These are phyloP conservation scores for Beroe ovata DNA, from an alignment of 37 sponge, comb jelly and placozoan genomes.

Conservation along the genomic window DNA sequence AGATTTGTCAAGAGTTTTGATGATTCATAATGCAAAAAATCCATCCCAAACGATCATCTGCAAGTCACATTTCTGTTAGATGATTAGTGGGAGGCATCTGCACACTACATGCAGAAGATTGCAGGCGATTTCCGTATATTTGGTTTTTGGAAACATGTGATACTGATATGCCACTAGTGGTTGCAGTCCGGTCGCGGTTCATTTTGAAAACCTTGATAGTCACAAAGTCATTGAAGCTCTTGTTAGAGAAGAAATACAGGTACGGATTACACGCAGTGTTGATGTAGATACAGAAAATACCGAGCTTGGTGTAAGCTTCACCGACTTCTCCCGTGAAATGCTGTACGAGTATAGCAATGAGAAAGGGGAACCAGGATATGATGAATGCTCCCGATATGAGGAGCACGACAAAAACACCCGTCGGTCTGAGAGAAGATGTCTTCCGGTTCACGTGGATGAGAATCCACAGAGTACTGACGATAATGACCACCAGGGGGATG, in stretches of 20 bases:
- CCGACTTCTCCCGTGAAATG: neutral
- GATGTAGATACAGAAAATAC: neutral
- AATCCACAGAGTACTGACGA: neutral
- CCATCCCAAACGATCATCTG: too few relatives aligned
- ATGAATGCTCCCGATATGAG: neutral
- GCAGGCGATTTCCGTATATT: too few relatives aligned
- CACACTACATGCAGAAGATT: too few relatives aligned
- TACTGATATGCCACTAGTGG: too few relatives aligned
- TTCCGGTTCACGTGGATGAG: neutral
- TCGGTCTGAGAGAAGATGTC: neutral
- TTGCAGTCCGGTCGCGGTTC: too few relatives aligned
- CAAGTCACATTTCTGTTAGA: too few relatives aligned
- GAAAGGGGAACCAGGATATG: neutral
- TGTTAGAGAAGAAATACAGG: neutral
- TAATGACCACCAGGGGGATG: neutral
- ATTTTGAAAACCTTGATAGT: neutral
- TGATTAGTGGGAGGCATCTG: too few relatives aligned
- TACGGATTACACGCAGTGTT: conserved; percentile 17
- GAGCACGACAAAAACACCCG: neutral
- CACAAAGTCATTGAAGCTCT: conserved; percentile 25
- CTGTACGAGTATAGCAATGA: neutral
- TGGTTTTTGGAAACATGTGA: too few relatives aligned
- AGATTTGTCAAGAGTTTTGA: too few relatives aligned
- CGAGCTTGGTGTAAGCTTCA: neutral
- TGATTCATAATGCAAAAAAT: too few relatives aligned